Conservation (phyloP, 1,140 invertebrate genomes). For the Ceratosolen solmsi region DNA sequence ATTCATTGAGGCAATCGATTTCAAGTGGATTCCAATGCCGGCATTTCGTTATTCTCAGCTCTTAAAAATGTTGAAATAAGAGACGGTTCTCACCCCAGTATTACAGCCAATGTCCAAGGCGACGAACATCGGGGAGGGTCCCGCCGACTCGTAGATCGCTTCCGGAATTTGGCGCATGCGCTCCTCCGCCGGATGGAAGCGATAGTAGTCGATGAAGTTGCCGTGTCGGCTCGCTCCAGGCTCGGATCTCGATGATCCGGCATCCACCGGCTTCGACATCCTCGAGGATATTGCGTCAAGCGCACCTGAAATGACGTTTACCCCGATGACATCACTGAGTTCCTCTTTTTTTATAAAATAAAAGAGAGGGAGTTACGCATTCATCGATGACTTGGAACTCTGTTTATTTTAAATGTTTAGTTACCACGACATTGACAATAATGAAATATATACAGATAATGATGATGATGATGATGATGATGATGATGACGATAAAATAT, state of each 20-base stretch:
- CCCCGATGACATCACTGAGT: too few relatives aligned
- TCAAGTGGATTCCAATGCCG: too few relatives aligned
- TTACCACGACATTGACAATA: too few relatives aligned
- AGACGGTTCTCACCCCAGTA: constrained; percentile 75
- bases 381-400: too few relatives aligned
- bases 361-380: too few relatives aligned
- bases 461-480: too few relatives aligned
- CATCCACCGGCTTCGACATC: neutral
- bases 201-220: constrained; percentile 91
- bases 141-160: constrained; percentile 63
- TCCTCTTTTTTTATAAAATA: too few relatives aligned
- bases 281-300: neutral
- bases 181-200: constrained; percentile 82
- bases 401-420: too few relatives aligned
- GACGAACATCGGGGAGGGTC: constrained; percentile 69
- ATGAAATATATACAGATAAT: too few relatives aligned
- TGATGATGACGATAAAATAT: too few relatives aligned
- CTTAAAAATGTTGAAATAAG: neutral
- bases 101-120: constrained; percentile 88
- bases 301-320: neutral
- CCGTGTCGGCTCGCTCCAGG: constrained; percentile 84
- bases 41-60: too few relatives aligned
- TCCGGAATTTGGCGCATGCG: constrained; percentile 78
- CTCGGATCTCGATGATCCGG: constrained; percentile 63
- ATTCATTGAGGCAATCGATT: too few relatives aligned